Base-by-base conservation (phyloP, 2,888 invertebrate species). In the Hymenopus coronatus region DNA sequence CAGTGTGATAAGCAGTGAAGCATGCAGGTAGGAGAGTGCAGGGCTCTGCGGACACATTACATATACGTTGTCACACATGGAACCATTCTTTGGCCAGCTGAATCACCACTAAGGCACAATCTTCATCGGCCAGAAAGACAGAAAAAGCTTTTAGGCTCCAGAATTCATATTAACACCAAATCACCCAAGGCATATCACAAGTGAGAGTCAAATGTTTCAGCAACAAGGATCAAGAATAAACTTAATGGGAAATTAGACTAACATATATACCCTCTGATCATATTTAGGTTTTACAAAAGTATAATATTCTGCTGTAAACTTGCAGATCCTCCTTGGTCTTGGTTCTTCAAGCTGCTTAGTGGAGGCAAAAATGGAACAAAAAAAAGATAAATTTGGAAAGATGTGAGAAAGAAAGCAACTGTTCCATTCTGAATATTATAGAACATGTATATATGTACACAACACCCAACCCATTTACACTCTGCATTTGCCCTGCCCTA, bases 101-200 rank as follows among this genome's bases (percentile, higher is more conserved):
- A 89, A 85, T 89, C 88, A 90, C 90, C 89, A 88, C 89, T 90
- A 90, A 91, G 90, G 90, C 90, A 91, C 90, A 90, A 89, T 90
- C 89, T 89, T 89, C 86, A 89, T 89, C 89, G 90, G 90, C 90
- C 90, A 88, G 89, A 89, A 88, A 88, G 88, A 90, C 89, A 89
- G 87, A 88, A 83, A 88, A 89, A 90, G 88, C 87, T 70, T 82
- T 83, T 83, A 89, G 27, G 33, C n/a, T 88, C 88, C 30, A 30
- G 82, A 87, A 28, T 85, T 46, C 33, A 82, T 82, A 33, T 83
- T 89, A 89, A 89, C 88, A 88, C 89, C 85, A 87, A 89, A 88
- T 83, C 89, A 85, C 88, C 83, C 88, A 89, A 85, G 89, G 88
- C 88, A 81, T 84, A 84, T 89, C 89, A 89, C 89, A 90, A 84